Conservation (phyloP, 2,797 vertebrate genomes). For the Mormyrus hasselquistii region DNA sequence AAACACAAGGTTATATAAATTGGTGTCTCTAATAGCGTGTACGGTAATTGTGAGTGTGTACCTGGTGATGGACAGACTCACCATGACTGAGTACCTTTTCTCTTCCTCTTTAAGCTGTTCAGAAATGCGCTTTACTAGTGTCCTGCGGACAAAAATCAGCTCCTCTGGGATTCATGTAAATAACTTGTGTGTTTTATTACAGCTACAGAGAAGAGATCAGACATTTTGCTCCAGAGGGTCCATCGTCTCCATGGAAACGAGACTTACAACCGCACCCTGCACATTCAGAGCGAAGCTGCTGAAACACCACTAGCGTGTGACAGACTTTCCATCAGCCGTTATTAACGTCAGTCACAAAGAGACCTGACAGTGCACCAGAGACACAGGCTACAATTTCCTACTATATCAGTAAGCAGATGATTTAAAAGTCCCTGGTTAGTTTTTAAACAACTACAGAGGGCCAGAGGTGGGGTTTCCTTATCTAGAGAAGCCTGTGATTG, state of each 20-base stretch:
- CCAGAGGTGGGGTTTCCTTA: too few species aligned
- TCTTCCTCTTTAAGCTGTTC: too few species aligned
- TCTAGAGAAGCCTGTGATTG: too few species aligned
- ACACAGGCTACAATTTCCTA: background rate
- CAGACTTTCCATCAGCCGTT: background rate
- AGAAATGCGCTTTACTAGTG: background rate
- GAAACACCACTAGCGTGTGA: background rate
- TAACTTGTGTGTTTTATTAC: background rate
- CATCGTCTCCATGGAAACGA: background rate
- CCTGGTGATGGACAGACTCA: too few species aligned
- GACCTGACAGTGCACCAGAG: background rate
- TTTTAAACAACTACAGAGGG: too few species aligned
- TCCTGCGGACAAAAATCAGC: background rate
- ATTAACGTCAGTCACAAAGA: background rate
- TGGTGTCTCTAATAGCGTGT: too few species aligned
- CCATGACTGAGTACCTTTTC: too few species aligned
- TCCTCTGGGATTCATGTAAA: background rate
- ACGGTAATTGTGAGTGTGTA: too few species aligned
- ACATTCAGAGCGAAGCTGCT: background rate
- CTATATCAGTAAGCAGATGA: background rate
- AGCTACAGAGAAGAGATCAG: background rate
- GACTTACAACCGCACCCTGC: background rate
- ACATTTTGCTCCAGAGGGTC: background rate
- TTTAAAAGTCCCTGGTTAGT: too few species aligned
- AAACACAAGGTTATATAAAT: too few species aligned